Evolutionary conservation across 2,113 vertebrate genomes (phyloP), one percentile per base, ranked within the genome.

Genomic region (Scomber scombrus): DNA sequence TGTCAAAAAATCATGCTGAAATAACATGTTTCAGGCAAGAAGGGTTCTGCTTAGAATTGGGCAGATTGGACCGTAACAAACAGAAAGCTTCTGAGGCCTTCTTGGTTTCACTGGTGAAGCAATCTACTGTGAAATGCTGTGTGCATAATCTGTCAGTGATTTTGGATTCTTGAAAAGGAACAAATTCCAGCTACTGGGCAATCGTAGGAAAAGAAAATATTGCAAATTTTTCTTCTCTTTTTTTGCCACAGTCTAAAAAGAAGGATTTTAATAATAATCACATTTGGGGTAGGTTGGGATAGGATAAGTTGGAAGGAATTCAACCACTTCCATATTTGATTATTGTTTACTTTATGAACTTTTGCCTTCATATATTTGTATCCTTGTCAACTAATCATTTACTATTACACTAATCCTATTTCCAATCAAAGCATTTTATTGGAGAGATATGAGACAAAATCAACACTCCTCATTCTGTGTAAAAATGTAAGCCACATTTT

Each of bases 161-260:
- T 69, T 82, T 8, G 14, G 23, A 26, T 51, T 72, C 43, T 60
- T 71, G 29, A 63, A 56, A 61, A 34, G 47, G 40, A 68, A 68
- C 55, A 56, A 8, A 56, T 51, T 75, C 34, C 21, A 31, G 52
- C 29, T 51, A 57, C 12, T 13, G 8, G 57, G 40, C 63, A 62
- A 26, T 60, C 14, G 11, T 43, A 29, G 52, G 7, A 23, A 68
- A 67, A 61, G 13, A 54, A 67, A 55, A 34, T 11, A 31, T 11
- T 13, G 2, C 9, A n/a, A n/a, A n/a, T 52, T 19, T 12, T 65
- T 23, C 52, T 29, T 63, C 45, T 19, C 12, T 65, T 23, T 60
- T 29, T 63, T 64, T 50, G 4, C 5, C 46, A 54, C 31, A 56
- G 56, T 58, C 10, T 11, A 54, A 54, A 21, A 3, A 5, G 40